Percentiles rank a stretch among this genome's conserved stretches.
phyloP scores from a whole-genome alignment of 2,113 vertebrate species.

The Progne subis region DNA sequence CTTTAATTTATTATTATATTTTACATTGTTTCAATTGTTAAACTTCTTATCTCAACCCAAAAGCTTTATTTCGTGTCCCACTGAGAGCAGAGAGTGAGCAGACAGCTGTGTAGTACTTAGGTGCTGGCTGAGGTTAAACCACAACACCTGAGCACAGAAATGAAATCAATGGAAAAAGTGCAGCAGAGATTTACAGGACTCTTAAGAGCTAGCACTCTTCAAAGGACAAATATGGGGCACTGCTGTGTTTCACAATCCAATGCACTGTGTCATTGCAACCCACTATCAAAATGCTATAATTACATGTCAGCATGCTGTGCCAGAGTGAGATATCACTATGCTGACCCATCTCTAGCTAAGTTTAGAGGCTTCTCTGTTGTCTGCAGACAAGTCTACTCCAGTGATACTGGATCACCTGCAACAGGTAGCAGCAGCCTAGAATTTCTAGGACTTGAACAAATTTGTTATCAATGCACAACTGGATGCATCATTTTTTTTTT shows the following conservation, averaged over 20 bases:
- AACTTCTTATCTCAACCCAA: not conserved
- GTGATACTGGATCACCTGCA: constrained; percentile 29
- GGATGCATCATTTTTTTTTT: not conserved
- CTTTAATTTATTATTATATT: not conserved
- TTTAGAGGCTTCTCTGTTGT: constrained; percentile 42
- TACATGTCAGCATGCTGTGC: not conserved
- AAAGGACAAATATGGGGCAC: constrained; percentile 5
- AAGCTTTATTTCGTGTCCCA: not conserved
- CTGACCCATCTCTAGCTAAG: constrained; percentile 11
- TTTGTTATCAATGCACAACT: not conserved
- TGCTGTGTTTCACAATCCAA: not conserved
- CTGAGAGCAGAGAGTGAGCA: not conserved
- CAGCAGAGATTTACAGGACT: not conserved
- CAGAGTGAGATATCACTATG: constrained; percentile 14
- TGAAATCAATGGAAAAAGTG: not conserved
- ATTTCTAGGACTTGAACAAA: not conserved
- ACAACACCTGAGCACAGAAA: not conserved
- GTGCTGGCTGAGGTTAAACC: not conserved
- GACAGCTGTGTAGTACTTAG: not conserved
- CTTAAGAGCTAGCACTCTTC: not conserved
- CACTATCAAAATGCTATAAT: constrained; percentile 1
- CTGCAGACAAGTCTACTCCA: not conserved
- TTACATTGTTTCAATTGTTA: not conserved
- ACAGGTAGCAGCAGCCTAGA: not conserved
- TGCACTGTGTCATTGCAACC: not conserved